Evolutionary conservation across 2,113 vertebrate species (phyloP), one percentile per base, ranked within the genome.

Genomic region (Daphoenositta chrysoptera): DNA sequence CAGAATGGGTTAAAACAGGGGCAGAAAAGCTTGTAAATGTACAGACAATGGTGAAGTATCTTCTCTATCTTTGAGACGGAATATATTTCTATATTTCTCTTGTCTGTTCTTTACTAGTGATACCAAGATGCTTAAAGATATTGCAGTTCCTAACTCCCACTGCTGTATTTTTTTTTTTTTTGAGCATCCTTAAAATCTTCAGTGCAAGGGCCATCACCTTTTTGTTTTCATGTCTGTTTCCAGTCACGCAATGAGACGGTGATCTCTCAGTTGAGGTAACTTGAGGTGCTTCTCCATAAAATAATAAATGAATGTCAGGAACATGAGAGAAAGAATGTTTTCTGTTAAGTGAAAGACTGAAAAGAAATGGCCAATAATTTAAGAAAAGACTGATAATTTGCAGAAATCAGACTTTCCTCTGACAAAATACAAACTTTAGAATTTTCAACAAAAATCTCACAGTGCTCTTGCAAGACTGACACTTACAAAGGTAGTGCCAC

Each of bases 241-340:
- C 13, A 83, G 45, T 86, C 5, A 2, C 0, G 4, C n/a, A 53
- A 6, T 57, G 66, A 53, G 33, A 42, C 0, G 2, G 3, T 53
- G 27, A n/a, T 64, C 48, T 84, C n/a, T 91, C 73, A 12, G 16
- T 35, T 83, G 45, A 70, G 15, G 48, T 68, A 64, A 64, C 30
- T 61, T 65, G 54, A 80, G 14, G 24, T 69, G 20, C 7, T 80
- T 90, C 33, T 86, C 33, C 15, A 22, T 50, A 39, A 88, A 90
- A 70, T 72, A 83, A 28, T 76, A 89, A 66, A 42, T 75, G 28
- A 37, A 47, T 48, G 33, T 21, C 11, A 54, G 51, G 23, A 75
- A 50, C 16, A 7, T 30, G 33, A 81, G 17, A 37, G 23, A 57
- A 65, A 63, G 7, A 60, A n/a, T 70, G 27, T 45, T 70, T 88